Base-by-base conservation (phyloP, 2,888 invertebrate genomes). In the Nasonia oneida region DNA sequence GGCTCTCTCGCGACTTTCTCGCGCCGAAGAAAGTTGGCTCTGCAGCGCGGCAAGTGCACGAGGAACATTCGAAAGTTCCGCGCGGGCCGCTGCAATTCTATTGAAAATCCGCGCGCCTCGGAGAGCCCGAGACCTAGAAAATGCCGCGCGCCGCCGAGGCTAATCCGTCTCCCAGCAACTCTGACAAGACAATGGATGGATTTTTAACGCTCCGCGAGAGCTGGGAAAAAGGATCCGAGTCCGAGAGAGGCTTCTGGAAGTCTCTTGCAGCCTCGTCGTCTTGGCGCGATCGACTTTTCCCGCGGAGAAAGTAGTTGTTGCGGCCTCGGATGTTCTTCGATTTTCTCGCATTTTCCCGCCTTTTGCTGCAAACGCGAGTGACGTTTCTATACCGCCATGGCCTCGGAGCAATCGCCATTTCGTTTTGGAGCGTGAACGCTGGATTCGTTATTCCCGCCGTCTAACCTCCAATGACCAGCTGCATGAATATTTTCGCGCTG, bases 11-110 rank as follows among this genome's bases (percentile, higher is more conserved):
- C 89, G 89, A 91, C 92, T 93, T 92, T 93, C 92, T 90, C 92
- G 90, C 50, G 87, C 87, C 91, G 90, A 93, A 93, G 93, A 93
- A 93, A 93, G 93, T 93, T 93, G 90, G 89, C 89, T 87, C 87
- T 77, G n/a, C 57, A n/a, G 84, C 74, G 84, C 81, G 88, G 89
- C 91, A 91, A 92, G 91, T 92, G 92, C 92, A 90, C 92, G 92
- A 90, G 92, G 92, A 92, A 92, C 92, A 92, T 85, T 85, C 88
- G 87, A 77, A 80, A 81, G 80, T 88, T 86, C 86, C 86, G 78
- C 75, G 86, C 61, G 80, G 84, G 81, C 29, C 73, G 50, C 37
- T 87, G 89, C 89, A 89, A 90, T 90, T 90, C 90, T 90, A 89
- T 89, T 90, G 88, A 88, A 88, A 85, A 84, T 73, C 53, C 85